Percentiles rank a stretch among this genome's conserved stretches.
Conservation (phyloP, 2,113 vertebrate genomes). For the Muscicapa adusta region DNA sequence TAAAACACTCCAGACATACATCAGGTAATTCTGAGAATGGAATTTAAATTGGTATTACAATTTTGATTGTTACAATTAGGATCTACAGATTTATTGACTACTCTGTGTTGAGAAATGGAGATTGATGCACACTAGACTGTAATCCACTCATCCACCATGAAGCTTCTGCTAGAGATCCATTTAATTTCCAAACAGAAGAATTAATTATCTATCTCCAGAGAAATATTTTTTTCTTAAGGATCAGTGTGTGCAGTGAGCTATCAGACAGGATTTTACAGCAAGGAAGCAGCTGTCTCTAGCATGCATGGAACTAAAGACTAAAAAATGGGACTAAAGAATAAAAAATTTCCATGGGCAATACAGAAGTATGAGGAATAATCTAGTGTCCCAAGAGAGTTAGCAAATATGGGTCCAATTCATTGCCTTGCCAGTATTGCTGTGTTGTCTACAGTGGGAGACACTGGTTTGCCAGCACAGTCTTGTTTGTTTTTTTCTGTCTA, state of each 20-base stretch:
- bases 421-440: background rate
- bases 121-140: background rate
- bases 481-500: background rate
- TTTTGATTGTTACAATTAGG: background rate
- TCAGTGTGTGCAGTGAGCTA: background rate
- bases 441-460: background rate
- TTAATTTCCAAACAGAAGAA: conserved; percentile 20
- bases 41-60: background rate
- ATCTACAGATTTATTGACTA: background rate
- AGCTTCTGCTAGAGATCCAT: background rate
- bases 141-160: background rate
- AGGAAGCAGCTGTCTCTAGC: conserved; percentile 14
- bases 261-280: background rate
- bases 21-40: background rate
- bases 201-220: conserved; percentile 5
- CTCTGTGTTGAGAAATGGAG: background rate
- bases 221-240: background rate
- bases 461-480: background rate
- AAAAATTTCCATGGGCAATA: background rate
- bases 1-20: background rate
- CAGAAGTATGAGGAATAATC: background rate
- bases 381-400: background rate
- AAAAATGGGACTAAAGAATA: background rate
- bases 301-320: background rate
- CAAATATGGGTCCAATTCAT: background rate